phyloP scores from a whole-genome alignment of 1,140 invertebrate genomes.

The Cotesia chilonis region DNA sequence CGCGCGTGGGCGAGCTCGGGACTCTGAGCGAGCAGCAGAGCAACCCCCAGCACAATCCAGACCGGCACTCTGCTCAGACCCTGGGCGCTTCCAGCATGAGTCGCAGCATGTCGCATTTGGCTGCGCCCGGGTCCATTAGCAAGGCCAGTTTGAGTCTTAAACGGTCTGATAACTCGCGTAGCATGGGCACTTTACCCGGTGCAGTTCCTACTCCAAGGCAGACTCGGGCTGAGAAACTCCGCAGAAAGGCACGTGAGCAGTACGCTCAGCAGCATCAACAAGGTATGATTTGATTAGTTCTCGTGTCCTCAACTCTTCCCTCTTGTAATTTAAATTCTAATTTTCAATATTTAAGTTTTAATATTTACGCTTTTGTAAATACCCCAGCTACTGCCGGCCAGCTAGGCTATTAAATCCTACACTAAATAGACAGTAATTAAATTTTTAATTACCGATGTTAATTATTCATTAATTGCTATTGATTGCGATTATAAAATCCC shows the following conservation, averaged over 20 bases:
- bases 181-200: constrained; percentile 66
- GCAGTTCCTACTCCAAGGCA: constrained; percentile 61
- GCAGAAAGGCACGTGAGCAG: constrained; percentile 66
- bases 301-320: constrained; percentile 33
- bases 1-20: constrained; percentile 66
- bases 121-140: constrained; percentile 53
- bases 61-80: constrained; percentile 47
- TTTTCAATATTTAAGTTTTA: too few relatives aligned
- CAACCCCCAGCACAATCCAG: constrained; percentile 1
- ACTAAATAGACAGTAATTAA: not conserved
- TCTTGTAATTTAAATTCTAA: not conserved
- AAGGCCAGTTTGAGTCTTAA: constrained; percentile 53
- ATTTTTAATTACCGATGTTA: not conserved
- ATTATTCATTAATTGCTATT: too few relatives aligned
- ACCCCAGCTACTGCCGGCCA: not conserved
- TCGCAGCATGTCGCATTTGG: constrained; percentile 76
- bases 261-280: constrained; percentile 54
- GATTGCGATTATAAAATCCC: too few relatives aligned
- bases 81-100: constrained; percentile 68
- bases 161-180: constrained; percentile 65
- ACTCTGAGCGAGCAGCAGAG: constrained; percentile 62
- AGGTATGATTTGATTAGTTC: constrained; percentile 60
- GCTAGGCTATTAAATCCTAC: too few relatives aligned
- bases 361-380: not conserved
- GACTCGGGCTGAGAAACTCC: constrained; percentile 68